Evolutionary conservation across 2,888 invertebrate species (phyloP), one percentile per base, ranked within the genome.

Genomic region (Mythimna lalbum): DNA sequence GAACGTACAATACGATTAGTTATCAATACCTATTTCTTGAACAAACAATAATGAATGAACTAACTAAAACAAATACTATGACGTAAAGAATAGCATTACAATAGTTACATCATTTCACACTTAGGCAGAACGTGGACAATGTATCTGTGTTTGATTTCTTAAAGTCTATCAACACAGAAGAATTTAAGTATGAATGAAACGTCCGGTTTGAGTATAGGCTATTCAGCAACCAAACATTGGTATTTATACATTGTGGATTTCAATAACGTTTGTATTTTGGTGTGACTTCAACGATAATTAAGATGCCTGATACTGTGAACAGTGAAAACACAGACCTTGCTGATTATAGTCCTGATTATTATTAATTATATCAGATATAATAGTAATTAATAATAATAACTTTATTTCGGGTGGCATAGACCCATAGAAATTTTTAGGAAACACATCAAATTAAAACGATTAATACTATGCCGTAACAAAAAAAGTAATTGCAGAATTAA

Each of bases 31-130:
- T 50, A 19, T 60, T 63, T 78, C 62, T 63, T 72, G 7, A 39
- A 39, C 33, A 59, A 57, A 75, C 63, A 78, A 63, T 55, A 12
- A 68, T 68, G 49, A 69, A 69, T 33, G 57, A 53, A 49, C 69
- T 23, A 27, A 39, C n/a, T 39, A 53, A 63, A 49, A 72, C 39
- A 60, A 78, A 59, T 53, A 55, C 49, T 62, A 33, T 75, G 78
- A 62, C 52, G 52, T 53, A 53, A 63, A 59, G 7, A 59, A 49
- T 56, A 27, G 9, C 52, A 73, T 27, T 36, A 47, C n/a, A 52
- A 57, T 47, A 52, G 36, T 74, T 53, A 71, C 57, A 59, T 74
- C 47, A 74, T 50, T 62, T 56, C 27, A 33, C 33, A 43, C 23
- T 27, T 23, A 36, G 36, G 21, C 36, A 27, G 39, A 50, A 71